phyloP scores from a whole-genome alignment of 2,113 vertebrate species.

The Desmodus rotundus region DNA sequence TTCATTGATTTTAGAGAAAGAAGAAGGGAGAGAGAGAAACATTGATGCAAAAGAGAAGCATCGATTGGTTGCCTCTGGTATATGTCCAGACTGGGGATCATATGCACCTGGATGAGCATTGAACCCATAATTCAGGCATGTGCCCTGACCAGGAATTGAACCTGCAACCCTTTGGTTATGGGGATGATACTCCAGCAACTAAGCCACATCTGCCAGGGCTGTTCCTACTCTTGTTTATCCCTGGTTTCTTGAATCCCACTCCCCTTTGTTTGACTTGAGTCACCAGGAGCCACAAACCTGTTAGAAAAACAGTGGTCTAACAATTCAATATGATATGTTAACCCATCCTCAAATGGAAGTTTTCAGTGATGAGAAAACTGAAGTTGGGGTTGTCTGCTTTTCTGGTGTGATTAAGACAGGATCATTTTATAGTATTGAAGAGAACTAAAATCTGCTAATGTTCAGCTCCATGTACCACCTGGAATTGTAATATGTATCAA shows the following conservation, averaged over 20 bases:
- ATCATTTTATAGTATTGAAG: background rate
- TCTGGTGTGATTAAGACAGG: background rate
- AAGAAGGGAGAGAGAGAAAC: no score
- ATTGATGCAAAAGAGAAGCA: no score
- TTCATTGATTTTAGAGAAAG: no score
- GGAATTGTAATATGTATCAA: conserved; percentile 32
- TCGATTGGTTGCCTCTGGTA: no score
- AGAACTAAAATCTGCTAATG: background rate
- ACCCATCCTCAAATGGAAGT: background rate
- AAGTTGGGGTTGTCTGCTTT: background rate
- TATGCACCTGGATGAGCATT: no score
- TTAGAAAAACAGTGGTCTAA: background rate
- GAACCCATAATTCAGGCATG: no score
- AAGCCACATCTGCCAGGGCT: no score
- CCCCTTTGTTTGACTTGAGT: background rate
- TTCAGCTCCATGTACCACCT: background rate
- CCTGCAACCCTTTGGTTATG: no score
- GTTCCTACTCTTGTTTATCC: background rate
- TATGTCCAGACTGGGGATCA: no score
- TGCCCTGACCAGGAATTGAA: no score
- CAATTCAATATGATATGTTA: background rate
- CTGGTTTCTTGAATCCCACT: background rate
- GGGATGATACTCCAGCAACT: no score
- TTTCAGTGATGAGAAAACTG: conserved; percentile 15
- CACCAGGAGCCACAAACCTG: background rate